Evolutionary conservation across 2,888 invertebrate genomes (phyloP), one percentile per base, ranked within the genome.

Genomic region (Ectemnius cavifrons): DNA sequence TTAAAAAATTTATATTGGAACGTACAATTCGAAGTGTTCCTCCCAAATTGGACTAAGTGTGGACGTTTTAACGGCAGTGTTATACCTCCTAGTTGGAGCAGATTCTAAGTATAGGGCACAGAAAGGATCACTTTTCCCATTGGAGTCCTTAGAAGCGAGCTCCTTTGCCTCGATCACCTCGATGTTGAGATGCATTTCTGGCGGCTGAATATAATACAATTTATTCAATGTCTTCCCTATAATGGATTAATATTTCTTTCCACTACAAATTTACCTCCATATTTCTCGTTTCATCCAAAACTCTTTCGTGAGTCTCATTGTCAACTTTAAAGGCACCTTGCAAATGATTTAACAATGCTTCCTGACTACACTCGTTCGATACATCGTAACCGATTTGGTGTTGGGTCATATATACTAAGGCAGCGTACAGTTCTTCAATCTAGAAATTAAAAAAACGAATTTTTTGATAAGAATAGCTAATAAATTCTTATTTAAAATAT

Each of bases 41-140:
- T 98, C 98, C 99, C 99, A 99, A 16, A 94, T 91, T 0, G 99
- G 99, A 91, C 96, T 96, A 45, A 99, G 93, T 0, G 98, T 98
- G 83, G 94, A 94, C 14, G 95, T 93, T 91, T 98, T 98, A 20
- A 99, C 98, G 0, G 97, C 97, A 0, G 99, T 98, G 84, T 96
- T 97, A 87, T 96, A 97, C 75, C 96, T 93, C 86, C 95, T 95
- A 1, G 95, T 93, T 2, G 95, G 93, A 75, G 95, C 94, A 0
- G 96, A 96, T 89, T 95, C 94, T 80, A 97, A 91, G 89, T 95
- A 97, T 87, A 99, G 93, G 79, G 98, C 98, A 71, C 99, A 98
- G 91, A 98, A 99, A 0, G 99, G 99, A 92, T 99, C 99, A 85
- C 98, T 98, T 80, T 97, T 93, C n/a, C 99, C 97, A 88, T 96